phyloP scores from a whole-genome alignment of 1,140 invertebrate genomes.

The Papilio aristodemus region DNA sequence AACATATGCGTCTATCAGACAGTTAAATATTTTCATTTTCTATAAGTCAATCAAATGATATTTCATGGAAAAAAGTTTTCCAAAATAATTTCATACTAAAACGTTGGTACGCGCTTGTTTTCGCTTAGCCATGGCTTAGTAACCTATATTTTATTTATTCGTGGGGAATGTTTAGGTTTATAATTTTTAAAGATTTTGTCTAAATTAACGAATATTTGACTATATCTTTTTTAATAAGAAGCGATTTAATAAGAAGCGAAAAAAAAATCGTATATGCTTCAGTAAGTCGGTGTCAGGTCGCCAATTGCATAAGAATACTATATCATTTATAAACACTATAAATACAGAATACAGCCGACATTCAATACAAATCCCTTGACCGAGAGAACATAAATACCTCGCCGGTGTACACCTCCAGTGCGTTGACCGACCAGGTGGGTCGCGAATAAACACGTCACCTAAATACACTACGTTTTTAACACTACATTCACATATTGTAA shows the following conservation, averaged over 20 bases:
- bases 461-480: background rate
- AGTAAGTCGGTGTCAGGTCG: background rate
- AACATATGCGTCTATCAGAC: too few relatives aligned
- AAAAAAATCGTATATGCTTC: too few relatives aligned
- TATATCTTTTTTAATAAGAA: too few relatives aligned
- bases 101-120: too few relatives aligned
- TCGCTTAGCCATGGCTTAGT: too few relatives aligned
- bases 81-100: too few relatives aligned
- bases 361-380: conserved; percentile 30
- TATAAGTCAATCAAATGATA: background rate
- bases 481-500: too few relatives aligned
- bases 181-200: background rate
- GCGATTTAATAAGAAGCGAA: too few relatives aligned
- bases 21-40: too few relatives aligned
- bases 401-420: conserved; percentile 19
- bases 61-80: too few relatives aligned
- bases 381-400: conserved; percentile 33
- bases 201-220: background rate
- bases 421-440: conserved; percentile 19
- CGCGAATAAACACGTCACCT: background rate
- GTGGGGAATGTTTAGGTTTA: background rate
- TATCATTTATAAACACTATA: conserved; percentile 5
- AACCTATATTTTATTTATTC: too few relatives aligned
- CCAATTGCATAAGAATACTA: background rate
- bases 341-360: conserved; percentile 25